Percentiles rank a stretch among this genome's conserved stretches.
Evolutionary conservation across 2,888 invertebrate genomes (phyloP).

Genomic region (Gastracanthus pulcherrimus): DNA sequence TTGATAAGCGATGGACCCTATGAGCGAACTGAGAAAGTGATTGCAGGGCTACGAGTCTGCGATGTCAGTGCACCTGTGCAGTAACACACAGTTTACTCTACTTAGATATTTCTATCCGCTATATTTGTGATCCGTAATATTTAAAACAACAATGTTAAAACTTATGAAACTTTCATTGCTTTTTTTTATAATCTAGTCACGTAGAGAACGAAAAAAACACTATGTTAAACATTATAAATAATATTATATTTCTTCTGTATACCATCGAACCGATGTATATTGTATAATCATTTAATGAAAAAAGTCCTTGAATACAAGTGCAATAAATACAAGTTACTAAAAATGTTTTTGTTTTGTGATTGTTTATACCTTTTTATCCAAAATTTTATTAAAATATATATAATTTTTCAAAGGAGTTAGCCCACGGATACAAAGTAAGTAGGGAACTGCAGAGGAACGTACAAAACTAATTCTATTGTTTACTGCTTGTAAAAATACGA

Average conservation of each 20-base stretch:
- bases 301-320: slow-evolving; percentile 55
- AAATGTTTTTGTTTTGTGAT: slow-evolving; percentile 4
- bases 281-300: slow-evolving; percentile 53
- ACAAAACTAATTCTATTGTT: too few relatives aligned
- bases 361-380: background rate
- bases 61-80: slow-evolving; percentile 42
- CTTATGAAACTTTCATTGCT: slow-evolving; percentile 50
- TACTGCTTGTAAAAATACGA: too few relatives aligned
- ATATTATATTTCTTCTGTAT: slow-evolving; percentile 69
- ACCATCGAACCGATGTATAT: slow-evolving; percentile 55
- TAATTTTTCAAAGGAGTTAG: background rate
- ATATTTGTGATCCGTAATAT: slow-evolving; percentile 61
- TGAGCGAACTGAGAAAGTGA: background rate
- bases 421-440: too few relatives aligned
- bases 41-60: background rate
- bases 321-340: slow-evolving; percentile 57
- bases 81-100: slow-evolving; percentile 54
- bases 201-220: slow-evolving; percentile 67
- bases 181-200: slow-evolving; percentile 75
- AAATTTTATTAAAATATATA: background rate
- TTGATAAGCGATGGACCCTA: background rate
- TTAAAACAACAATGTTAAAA: slow-evolving; percentile 50
- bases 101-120: slow-evolving; percentile 64
- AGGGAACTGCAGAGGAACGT: too few relatives aligned
- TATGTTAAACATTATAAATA: slow-evolving; percentile 69